Conservation (phyloP, 64 coral and sea anemone species). For the Actinia equina region DNA sequence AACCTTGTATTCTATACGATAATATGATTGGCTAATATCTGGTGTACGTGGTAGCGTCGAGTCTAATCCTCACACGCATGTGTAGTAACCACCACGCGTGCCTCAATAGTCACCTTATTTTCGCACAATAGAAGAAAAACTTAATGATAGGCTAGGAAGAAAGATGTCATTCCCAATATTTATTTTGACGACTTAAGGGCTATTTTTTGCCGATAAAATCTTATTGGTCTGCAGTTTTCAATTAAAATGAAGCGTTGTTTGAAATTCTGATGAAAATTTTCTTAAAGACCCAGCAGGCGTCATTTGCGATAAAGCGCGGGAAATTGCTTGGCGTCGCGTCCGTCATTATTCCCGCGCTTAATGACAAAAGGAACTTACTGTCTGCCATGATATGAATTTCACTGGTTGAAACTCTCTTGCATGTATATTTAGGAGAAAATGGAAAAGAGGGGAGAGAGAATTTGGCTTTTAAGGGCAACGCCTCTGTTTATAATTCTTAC, state of each 20-base stretch:
- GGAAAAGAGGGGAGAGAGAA: neutral
- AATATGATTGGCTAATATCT: neutral
- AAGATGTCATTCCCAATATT: no score
- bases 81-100: neutral
- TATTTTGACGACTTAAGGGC: no score
- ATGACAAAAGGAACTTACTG: neutral
- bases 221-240: neutral
- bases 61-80: neutral
- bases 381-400: neutral
- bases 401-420: neutral
- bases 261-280: neutral
- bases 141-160: no score
- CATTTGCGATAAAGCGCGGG: neutral
- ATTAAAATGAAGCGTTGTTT: slow-evolving; percentile 2
- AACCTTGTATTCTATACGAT: neutral
- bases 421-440: neutral
- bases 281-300: neutral
- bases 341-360: neutral
- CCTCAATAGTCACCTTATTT: no score
- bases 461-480: neutral
- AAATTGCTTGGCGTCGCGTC: slow-evolving; percentile 13
- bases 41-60: neutral
- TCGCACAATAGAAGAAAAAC: no score
- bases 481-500: neutral
- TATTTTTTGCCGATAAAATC: neutral